These are phyloP conservation scores for Apis mellifera DNA, from an alignment of 1,140 invertebrate genomes.

Conservation along the genomic window Amel_HAv3.1 CM009943.2:4856001-4856500, in stretches of 20 bases:
- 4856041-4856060: background rate
- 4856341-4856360: conserved; percentile 47
- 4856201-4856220: background rate
- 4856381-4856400: conserved; percentile 46
- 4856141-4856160: too few species aligned
- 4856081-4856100: background rate
- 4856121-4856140: background rate
- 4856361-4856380: background rate
- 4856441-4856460: conserved; percentile 65
- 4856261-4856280: background rate
- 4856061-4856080: background rate
- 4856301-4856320: background rate
- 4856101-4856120: background rate
- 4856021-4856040: background rate
- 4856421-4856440: conserved; percentile 50
- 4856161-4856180: background rate
- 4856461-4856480: conserved; percentile 64
- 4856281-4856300: background rate
- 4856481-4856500: conserved; percentile 38
- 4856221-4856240: background rate
- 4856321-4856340: background rate
- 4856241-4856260: background rate
- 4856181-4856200: too few species aligned
- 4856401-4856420: conserved; percentile 39
- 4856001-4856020: background rate